Evolutionary conservation across 2,797 vertebrate genomes (phyloP).

Genomic region (Hippoglossus hippoglossus): DNA sequence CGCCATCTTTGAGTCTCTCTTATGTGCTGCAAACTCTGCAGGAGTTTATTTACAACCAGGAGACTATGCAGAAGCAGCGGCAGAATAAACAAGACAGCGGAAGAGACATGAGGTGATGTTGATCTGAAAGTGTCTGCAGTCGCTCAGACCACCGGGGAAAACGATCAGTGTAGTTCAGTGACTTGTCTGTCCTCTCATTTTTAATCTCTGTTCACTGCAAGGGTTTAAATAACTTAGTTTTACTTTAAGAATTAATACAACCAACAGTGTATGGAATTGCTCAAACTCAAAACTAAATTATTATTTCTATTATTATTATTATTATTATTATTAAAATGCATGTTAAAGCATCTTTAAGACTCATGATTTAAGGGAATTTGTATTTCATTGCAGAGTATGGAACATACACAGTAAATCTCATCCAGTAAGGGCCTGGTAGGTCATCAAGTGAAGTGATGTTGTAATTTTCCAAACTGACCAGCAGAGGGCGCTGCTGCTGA

Average conservation of each 20-base stretch:
- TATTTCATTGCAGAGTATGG: too few relatives aligned
- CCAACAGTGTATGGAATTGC: too few relatives aligned
- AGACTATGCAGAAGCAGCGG: slow-evolving; percentile 3
- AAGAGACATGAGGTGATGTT: background rate
- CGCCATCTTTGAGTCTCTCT: background rate
- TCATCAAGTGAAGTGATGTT: slow-evolving; percentile 4
- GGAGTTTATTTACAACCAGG: slow-evolving; percentile 6
- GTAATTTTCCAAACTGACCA: slow-evolving; percentile 54
- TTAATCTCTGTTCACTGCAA: too few relatives aligned
- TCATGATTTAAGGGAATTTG: too few relatives aligned
- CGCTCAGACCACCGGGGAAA: background rate
- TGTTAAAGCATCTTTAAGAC: too few relatives aligned
- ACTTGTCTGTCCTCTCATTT: too few relatives aligned
- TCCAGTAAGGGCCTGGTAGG: background rate
- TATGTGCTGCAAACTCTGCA: slow-evolving; percentile 35
- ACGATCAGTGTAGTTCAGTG: background rate
- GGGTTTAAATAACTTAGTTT: too few relatives aligned
- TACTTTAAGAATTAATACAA: too few relatives aligned
- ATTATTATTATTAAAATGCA: too few relatives aligned
- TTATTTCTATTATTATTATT: too few relatives aligned
- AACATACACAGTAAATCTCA: background rate
- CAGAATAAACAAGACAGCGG: slow-evolving; percentile 2
- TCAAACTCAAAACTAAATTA: too few relatives aligned
- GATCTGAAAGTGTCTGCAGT: background rate
- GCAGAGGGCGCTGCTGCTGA: slow-evolving; percentile 56